Evolutionary conservation across 2,888 invertebrate genomes (phyloP), one percentile per base, ranked within the genome.

Genomic region (Blera fallax): DNA sequence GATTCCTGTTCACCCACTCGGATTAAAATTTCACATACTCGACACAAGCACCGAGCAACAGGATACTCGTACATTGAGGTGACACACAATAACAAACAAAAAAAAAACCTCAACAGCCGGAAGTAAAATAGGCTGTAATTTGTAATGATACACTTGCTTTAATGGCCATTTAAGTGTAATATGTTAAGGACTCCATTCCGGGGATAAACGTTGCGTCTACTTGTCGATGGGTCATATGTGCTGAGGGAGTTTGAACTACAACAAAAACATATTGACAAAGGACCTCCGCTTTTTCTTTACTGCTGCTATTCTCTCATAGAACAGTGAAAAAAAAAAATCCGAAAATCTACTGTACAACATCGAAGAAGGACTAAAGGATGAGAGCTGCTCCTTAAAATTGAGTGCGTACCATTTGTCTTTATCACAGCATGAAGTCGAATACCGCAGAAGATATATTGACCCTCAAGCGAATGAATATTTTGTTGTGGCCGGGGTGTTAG

Each of bases 341-440:
- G 21, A 65, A 72, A 78, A 74, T 65, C 48, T 45, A 74, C 60
- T 40, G 24, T 34, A 80, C 69, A 58, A 48, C 64, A 50, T 21
- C 16, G 18, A 70, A 84, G 45, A 32, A 70, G 70, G 84, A 72
- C 74, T 43, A 34, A 37, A 70, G 62, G 54, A 77, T 29, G 70
- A 60, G 76, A 48, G 72, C 80, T 76, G 76, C 37, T 85, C 81
- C 85, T 81, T 77, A 65, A 77, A 85, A 85, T 81, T 85, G 69
- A 84, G 85, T 87, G 79, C 77, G 87, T 81, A 88, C 78, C 88
- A 88, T 88, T 88, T 88, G 88, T 88, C 88, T 88, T 88, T 88
- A 88, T 88, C 88, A 87, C 88, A 88, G 87, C 87, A 87, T 87
- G 88, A 87, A 87, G 88, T 87, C 87, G 85, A 82, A 87, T 82